phyloP scores from a whole-genome alignment of 2,888 invertebrate genomes.

The Nemotelus nigrinus region DNA sequence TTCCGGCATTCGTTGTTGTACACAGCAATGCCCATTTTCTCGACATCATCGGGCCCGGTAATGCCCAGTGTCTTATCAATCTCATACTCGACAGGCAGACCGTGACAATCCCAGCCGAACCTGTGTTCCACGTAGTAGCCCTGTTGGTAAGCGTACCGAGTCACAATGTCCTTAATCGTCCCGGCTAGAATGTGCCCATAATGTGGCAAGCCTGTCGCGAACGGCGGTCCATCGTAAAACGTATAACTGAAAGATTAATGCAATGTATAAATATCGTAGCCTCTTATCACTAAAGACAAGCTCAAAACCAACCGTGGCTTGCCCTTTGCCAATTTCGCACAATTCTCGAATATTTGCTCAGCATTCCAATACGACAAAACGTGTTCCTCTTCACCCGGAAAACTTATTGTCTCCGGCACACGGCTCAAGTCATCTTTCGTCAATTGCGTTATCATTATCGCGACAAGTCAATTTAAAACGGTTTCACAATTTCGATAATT shows the following conservation, averaged over 20 bases:
- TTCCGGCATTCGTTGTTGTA: constrained; percentile 97
- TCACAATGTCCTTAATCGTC: constrained; percentile 98
- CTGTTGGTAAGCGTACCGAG: constrained; percentile 94
- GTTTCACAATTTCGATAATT: too few relatives aligned
- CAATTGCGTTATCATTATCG: constrained; percentile 3
- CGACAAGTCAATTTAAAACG: too few relatives aligned
- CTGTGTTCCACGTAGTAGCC: constrained; percentile 91
- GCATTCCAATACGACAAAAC: constrained; percentile 86
- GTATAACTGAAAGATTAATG: constrained; percentile 73
- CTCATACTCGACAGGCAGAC: constrained; percentile 95
- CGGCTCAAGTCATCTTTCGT: constrained; percentile 58
- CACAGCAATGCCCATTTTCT: constrained; percentile 92
- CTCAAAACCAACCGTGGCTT: constrained; percentile 75
- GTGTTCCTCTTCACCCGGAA: constrained; percentile 87
- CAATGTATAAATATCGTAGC: background rate
- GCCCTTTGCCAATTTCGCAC: constrained; percentile 89
- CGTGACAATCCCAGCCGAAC: constrained; percentile 99
- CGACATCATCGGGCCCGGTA: constrained; percentile 95
- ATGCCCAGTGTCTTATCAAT: constrained; percentile 91
- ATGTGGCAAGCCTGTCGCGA: constrained; percentile 98
- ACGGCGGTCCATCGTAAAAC: constrained; percentile 99
- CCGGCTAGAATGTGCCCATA: constrained; percentile 99
- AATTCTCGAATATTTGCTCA: constrained; percentile 88
- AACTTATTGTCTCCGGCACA: constrained; percentile 80
- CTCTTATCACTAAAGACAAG: background rate